Evolutionary conservation across 2,113 vertebrate species (phyloP), one percentile per base, ranked within the genome.

Genomic region (Megalops atlanticus): DNA sequence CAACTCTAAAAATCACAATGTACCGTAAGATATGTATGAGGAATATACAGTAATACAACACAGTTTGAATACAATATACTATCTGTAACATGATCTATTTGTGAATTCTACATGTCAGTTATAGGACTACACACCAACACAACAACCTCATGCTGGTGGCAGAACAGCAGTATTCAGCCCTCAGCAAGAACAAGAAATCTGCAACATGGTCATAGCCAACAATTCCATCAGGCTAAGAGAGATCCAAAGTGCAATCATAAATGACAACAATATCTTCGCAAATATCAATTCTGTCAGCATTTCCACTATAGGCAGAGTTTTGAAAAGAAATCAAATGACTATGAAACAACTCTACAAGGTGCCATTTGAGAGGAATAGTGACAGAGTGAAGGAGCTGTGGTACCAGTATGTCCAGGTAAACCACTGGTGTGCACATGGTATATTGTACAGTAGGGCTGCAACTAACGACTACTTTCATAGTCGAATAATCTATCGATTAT

Each of bases 1-100:
- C 1, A 77, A 77, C 43, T 54, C 45, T 54, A 45, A 77, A 78
- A 78, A 78, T 68, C 77, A n/a, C 77, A 68, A 68, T 78, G 77
- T 68, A 40, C 49, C 2, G 35, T 78, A 78, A 78, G 77, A 78
- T 78, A 78, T 78, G 49, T 68, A 68, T 78, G 77, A 78, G 49
- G 54, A n/a, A n/a, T n/a, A n/a, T n/a, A n/a, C 52, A 78, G 58
- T 68, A 58, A 78, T 78, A 78, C 77, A 78, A 52, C 77, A 78
- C 35, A 10, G 68, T 78, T 78, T 68, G 24, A 76, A 41, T 76
- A 8, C 74, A 76, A 35, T 68, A 3, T 68, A 68, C 15, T 68
- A 68, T 68, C 27, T 68, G 72, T 40, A 41, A 18, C 24, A 40
- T 74, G 35, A 74, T 40, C 72, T 74, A 74, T 21, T 74, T 74